A percentile compares a stretch with the other conserved stretches of the same genome.
Conservation (phyloP, 2,113 vertebrate genomes). For the Piprites chloris region DNA sequence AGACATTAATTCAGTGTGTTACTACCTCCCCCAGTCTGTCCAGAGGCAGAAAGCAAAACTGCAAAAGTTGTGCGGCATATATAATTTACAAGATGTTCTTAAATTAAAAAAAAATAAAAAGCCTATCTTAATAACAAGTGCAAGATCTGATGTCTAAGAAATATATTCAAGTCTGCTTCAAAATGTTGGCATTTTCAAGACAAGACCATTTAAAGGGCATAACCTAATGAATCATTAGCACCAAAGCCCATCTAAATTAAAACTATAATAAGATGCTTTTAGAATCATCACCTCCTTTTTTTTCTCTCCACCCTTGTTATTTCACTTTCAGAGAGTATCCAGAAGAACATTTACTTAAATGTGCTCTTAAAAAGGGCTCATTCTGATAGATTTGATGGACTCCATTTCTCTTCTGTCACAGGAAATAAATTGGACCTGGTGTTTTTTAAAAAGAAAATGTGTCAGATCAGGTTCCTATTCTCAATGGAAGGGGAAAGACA, state of each 20-base stretch:
- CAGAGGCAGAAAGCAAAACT: slow-evolving; percentile 40
- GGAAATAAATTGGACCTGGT: neutral
- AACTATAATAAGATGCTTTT: slow-evolving; percentile 60
- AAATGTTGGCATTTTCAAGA: slow-evolving; percentile 65
- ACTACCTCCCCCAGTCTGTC: slow-evolving; percentile 21
- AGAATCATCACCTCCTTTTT: neutral
- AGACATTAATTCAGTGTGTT: slow-evolving; percentile 40
- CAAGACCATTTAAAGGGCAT: slow-evolving; percentile 65
- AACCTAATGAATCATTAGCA: slow-evolving; percentile 68
- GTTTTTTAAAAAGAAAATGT: slow-evolving; percentile 16
- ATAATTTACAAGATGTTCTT: slow-evolving; percentile 29
- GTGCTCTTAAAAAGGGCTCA: neutral
- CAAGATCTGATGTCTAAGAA: slow-evolving; percentile 39
- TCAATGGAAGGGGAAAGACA: neutral
- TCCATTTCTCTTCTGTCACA: neutral
- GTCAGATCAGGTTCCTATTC: neutral
- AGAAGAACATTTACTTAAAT: slow-evolving; percentile 25
- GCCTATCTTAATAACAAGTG: slow-evolving; percentile 6
- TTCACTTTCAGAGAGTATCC: slow-evolving; percentile 8
- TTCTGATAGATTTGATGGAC: slow-evolving; percentile 1
- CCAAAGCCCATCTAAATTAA: slow-evolving; percentile 69
- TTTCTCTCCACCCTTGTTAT: neutral
- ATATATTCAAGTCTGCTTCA: slow-evolving; percentile 47
- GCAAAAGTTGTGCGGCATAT: neutral
- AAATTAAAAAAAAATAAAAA: neutral